Conservation (phyloP, 2,113 vertebrate species). For the Brachypteracias leptosomus region DNA sequence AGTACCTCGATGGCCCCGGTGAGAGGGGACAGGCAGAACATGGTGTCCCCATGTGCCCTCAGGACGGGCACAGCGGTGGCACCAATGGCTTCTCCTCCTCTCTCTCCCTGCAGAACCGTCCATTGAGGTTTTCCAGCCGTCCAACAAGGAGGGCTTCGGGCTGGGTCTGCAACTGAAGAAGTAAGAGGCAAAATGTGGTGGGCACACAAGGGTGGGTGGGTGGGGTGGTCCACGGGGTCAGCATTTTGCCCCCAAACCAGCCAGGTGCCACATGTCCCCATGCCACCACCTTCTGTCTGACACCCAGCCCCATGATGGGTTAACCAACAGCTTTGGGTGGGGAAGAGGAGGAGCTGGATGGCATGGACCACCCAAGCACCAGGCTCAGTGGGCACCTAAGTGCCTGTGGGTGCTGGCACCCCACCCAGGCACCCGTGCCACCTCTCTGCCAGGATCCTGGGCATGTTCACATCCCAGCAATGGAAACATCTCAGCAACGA, state of each 20-base stretch:
- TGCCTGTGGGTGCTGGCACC: not conserved
- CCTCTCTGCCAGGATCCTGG: slow-evolving; percentile 84
- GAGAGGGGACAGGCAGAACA: slow-evolving; percentile 32
- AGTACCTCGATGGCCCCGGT: slow-evolving; percentile 99
- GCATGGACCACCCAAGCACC: not conserved
- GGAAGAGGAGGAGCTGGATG: not conserved
- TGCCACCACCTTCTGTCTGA: not conserved
- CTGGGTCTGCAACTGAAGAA: slow-evolving; percentile 97
- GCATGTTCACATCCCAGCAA: slow-evolving; percentile 97
- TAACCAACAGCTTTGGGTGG: not conserved
- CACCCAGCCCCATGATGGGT: accelerated
- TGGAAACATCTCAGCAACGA: slow-evolving; percentile 99
- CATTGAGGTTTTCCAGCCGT: slow-evolving; percentile 98
- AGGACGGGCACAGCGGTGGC: accelerated
- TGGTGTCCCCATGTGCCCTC: accelerated
- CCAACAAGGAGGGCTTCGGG: slow-evolving; percentile 97
- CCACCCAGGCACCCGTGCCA: accelerated
- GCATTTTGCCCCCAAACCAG: accelerated
- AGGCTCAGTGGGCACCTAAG: accelerated
- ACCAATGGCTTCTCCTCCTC: accelerated
- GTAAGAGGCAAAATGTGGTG: slow-evolving; percentile 66
- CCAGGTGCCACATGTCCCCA: accelerated
- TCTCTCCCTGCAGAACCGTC: slow-evolving; percentile 84
- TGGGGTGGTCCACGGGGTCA: not conserved
- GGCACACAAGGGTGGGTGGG: not conserved